Conservation (phyloP, 2,888 invertebrate species). For the Lasius platythorax region DNA sequence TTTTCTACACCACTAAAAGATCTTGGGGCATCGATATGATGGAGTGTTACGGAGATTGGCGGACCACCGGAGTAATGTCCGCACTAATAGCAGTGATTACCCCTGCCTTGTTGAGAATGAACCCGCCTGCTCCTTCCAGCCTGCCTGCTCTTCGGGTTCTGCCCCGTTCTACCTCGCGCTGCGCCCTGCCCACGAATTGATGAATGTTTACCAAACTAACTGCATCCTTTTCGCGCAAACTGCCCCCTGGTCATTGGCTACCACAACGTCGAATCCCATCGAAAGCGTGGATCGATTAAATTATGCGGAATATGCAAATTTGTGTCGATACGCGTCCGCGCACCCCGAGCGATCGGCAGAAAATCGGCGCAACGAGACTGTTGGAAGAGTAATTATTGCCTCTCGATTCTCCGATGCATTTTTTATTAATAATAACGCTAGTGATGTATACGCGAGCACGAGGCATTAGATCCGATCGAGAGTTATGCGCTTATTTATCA, state of each 20-base stretch:
- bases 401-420: constrained; percentile 2
- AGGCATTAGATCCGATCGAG: constrained; percentile 47
- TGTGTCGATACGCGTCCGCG: constrained; percentile 41
- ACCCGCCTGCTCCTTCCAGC: constrained; percentile 80
- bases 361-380: constrained; percentile 46
- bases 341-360: constrained; percentile 20
- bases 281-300: constrained; percentile 60
- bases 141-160: constrained; percentile 71
- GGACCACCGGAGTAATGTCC: constrained; percentile 88
- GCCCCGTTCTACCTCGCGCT: constrained; percentile 63
- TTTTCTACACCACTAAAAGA: constrained; percentile 62
- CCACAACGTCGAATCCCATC: constrained; percentile 69
- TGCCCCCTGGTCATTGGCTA: constrained; percentile 71
- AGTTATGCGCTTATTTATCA: constrained; percentile 48
- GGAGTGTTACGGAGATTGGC: constrained; percentile 84
- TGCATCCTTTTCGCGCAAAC: constrained; percentile 71
- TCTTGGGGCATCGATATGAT: constrained; percentile 78
- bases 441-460: constrained; percentile 34
- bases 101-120: constrained; percentile 83
- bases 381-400: constrained; percentile 45
- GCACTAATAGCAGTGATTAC: constrained; percentile 88
- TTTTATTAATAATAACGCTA: constrained; percentile 40
- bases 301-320: constrained; percentile 55
- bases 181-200: constrained; percentile 82
- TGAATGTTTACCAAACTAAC: constrained; percentile 84